Evolutionary conservation across 1,140 invertebrate genomes (phyloP).

Genomic region (Proctacanthus coquilletti): DNA sequence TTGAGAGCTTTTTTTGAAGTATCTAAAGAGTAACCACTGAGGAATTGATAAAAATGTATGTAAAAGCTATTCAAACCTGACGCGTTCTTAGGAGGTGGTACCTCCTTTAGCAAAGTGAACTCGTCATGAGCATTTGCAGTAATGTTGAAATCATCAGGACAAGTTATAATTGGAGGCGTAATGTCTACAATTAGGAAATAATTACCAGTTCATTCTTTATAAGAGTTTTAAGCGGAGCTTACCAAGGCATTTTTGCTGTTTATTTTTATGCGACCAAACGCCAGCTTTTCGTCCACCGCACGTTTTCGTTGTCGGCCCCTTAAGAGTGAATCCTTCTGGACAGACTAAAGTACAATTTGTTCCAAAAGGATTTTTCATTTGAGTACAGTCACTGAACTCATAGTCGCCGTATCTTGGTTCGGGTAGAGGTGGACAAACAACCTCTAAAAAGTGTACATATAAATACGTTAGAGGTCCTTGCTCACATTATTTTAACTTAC

Average conservation of each 20-base stretch:
- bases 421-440: conserved; percentile 38
- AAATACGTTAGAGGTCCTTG: not conserved
- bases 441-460: conserved; percentile 33
- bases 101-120: not conserved
- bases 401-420: conserved; percentile 33
- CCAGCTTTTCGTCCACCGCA: conserved; percentile 32
- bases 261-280: conserved; percentile 32
- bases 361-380: conserved; percentile 34
- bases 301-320: conserved; percentile 28
- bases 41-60: no score
- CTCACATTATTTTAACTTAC: conserved; percentile 28
- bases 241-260: conserved; percentile 34
- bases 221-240: conserved; percentile 7
- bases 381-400: conserved; percentile 33
- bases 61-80: not conserved
- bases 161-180: conserved; percentile 20
- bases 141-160: not conserved
- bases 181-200: not conserved
- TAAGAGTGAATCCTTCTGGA: conserved; percentile 36
- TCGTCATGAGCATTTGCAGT: not conserved
- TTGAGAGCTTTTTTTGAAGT: conserved; percentile 32
- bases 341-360: conserved; percentile 39
- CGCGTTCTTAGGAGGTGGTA: not conserved
- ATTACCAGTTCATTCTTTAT: no score
- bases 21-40: conserved; percentile 21